These are phyloP conservation scores for Acanthaster planci DNA, from an alignment of 35 echinoderm and acorn worm genomes.

Conservation along the genomic window DNA sequence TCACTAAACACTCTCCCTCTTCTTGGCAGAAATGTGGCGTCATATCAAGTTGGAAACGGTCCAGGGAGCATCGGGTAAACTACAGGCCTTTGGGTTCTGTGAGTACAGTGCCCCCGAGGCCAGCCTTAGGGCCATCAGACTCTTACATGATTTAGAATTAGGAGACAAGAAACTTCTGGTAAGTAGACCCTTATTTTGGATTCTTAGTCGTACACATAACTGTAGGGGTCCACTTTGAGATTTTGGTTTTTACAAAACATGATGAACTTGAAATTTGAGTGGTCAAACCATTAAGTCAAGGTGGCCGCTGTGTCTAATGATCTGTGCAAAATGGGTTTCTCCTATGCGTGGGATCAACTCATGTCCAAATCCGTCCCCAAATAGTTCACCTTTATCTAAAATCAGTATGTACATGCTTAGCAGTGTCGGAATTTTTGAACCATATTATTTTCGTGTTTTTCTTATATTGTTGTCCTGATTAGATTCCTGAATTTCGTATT, in stretches of 20 bases:
- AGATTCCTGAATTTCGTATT: too few species aligned
- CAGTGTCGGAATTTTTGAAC: too few species aligned
- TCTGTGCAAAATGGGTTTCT: too few species aligned
- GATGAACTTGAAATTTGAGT: not conserved
- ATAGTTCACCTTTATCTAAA: too few species aligned
- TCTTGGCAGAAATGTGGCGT: slow-evolving; percentile 72
- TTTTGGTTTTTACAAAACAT: not conserved
- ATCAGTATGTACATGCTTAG: too few species aligned
- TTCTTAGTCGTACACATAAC: too few species aligned
- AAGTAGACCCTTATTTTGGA: slow-evolving; percentile 38
- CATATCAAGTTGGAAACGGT: slow-evolving; percentile 95
- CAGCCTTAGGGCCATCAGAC: slow-evolving; percentile 82
- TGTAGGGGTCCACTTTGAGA: not conserved
- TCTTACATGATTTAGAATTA: slow-evolving; percentile 89
- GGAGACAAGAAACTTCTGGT: slow-evolving; percentile 95
- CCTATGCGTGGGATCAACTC: too few species aligned
- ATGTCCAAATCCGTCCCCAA: too few species aligned
- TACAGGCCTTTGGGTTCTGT: slow-evolving; percentile 99
- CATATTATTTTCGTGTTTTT: too few species aligned
- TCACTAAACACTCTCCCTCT: not conserved
- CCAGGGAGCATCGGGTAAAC: slow-evolving; percentile 93
- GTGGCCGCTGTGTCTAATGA: not conserved
- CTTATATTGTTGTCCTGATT: too few species aligned
- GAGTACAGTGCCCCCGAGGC: slow-evolving; percentile 91
- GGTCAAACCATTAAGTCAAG: not conserved